These are phyloP conservation scores for Taenioides sp. DNA, from an alignment of 2,797 vertebrate species.

Conservation along the genomic window DNA sequence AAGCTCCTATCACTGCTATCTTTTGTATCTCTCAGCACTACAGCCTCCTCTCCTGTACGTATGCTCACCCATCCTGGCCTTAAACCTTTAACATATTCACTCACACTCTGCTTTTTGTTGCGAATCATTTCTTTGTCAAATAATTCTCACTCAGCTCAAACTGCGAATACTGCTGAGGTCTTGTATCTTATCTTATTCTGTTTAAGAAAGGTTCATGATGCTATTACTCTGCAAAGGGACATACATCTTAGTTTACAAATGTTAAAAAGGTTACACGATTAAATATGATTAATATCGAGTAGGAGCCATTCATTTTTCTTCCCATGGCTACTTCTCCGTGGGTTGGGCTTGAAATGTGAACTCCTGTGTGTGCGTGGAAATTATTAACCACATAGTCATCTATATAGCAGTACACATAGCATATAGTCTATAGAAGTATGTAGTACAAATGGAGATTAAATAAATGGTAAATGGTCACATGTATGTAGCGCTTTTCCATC, in stretches of 20 bases:
- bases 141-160: conserved; percentile 50
- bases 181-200: conserved; percentile 21
- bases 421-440: too few relatives aligned
- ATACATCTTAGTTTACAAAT: background rate
- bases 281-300: background rate
- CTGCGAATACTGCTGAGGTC: conserved; percentile 37
- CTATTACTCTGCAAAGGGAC: background rate
- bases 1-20: conserved; percentile 7
- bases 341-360: background rate
- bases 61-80: conserved; percentile 4
- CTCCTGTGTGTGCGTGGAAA: background rate
- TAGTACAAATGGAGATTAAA: too few relatives aligned
- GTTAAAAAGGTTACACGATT: background rate
- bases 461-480: too few relatives aligned
- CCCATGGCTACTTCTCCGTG: background rate
- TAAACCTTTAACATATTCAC: conserved; percentile 30
- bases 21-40: conserved; percentile 37
- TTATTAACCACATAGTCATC: background rate
- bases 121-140: conserved; percentile 50
- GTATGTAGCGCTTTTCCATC: too few relatives aligned
- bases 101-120: conserved; percentile 39
- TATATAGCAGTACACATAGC: too few relatives aligned
- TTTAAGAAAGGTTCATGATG: conserved; percentile 6
- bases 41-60: conserved; percentile 18
- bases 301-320: background rate